Conservation (phyloP, 2,888 invertebrate species). For the Rosalia funebris region DNA sequence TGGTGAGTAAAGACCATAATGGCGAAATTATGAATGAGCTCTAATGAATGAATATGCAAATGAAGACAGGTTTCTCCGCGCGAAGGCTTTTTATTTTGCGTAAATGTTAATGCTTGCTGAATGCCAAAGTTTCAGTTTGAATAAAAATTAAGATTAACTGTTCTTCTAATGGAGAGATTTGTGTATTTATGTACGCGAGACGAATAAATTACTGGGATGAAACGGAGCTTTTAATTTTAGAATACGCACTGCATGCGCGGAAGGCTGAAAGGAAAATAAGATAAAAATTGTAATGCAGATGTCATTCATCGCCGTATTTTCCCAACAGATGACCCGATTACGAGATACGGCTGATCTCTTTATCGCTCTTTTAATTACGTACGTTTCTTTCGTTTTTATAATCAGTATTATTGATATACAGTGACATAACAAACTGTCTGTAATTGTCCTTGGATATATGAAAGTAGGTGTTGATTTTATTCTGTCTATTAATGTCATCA, state of each 20-base stretch:
- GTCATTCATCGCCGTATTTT: background rate
- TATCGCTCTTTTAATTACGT: no score
- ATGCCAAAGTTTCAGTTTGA: conserved; percentile 22
- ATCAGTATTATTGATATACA: no score
- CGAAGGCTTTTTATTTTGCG: conserved; percentile 37
- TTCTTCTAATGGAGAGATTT: conserved; percentile 1
- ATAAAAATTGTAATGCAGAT: background rate
- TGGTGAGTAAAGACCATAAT: conserved; percentile 40
- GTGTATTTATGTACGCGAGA: conserved; percentile 10
- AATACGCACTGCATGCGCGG: background rate
- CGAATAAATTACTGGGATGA: conserved; percentile 4
- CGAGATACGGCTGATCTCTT: background rate
- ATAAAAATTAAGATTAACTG: conserved; percentile 23
- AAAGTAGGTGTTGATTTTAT: background rate
- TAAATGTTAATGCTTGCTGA: conserved; percentile 30
- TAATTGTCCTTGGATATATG: background rate
- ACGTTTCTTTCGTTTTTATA: no score
- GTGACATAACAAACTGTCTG: no score
- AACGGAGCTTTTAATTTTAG: conserved; percentile 6
- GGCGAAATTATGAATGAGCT: conserved; percentile 45
- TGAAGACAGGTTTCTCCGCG: conserved; percentile 38
- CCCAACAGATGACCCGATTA: background rate
- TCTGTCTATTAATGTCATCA: background rate
- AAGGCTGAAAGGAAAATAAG: background rate
- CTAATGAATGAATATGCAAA: conserved; percentile 49